Evolutionary conservation across 2,888 invertebrate genomes (phyloP).

Genomic region (Scaptomyza parva): DNA sequence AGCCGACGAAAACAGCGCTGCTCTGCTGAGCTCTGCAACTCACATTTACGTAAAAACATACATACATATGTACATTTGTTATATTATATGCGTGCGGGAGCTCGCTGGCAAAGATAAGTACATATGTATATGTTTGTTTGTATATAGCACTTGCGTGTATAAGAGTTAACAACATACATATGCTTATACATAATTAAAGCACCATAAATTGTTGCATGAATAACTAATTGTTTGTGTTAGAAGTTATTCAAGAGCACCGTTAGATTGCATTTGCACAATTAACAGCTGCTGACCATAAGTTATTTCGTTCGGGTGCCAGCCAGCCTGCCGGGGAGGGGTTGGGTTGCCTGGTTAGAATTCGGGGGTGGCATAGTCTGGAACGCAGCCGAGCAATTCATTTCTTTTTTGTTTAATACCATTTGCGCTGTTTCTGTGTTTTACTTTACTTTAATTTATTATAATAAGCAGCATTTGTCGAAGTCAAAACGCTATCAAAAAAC

Average conservation of each 20-base stretch:
- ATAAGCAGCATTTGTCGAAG: slow-evolving; percentile 28
- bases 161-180: slow-evolving; percentile 2
- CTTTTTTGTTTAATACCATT: slow-evolving; percentile 15
- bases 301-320: slow-evolving; percentile 16
- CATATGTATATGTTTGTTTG: not conserved
- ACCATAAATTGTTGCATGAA: slow-evolving; percentile 50
- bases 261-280: slow-evolving; percentile 42
- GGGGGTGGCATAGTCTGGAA: slow-evolving; percentile 3
- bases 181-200: slow-evolving; percentile 54
- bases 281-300: slow-evolving; percentile 43
- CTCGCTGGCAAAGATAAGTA: slow-evolving; percentile 1
- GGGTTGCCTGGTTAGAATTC: not conserved
- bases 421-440: slow-evolving; percentile 36
- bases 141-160: slow-evolving; percentile 2
- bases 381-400: slow-evolving; percentile 27
- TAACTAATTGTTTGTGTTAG: slow-evolving; percentile 52
- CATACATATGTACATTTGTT: slow-evolving; percentile 1
- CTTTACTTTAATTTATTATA: slow-evolving; percentile 45
- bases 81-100: slow-evolving; percentile 8
- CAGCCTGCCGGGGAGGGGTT: not conserved
- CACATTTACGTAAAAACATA: slow-evolving; percentile 3
- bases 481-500: slow-evolving; percentile 35
- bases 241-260: slow-evolving; percentile 51
- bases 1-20: slow-evolving; percentile 22
- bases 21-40: slow-evolving; percentile 21